Conservation (phyloP, 2,888 invertebrate species). For the Caenorhabditis zanzibari region DNA sequence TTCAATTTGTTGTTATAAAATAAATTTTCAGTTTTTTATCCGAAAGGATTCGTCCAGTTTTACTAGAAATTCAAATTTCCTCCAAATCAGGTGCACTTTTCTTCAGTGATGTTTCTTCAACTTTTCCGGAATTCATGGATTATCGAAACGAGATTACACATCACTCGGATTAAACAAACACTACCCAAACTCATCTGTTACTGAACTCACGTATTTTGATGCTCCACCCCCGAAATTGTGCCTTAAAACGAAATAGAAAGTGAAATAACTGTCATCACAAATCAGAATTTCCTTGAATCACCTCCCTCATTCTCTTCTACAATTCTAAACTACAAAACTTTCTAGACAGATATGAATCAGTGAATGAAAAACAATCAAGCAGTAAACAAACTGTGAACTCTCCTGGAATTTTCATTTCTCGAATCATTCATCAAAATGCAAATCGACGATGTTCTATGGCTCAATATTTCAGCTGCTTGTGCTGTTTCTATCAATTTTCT, state of each 20-base stretch:
- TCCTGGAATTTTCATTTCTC: not conserved
- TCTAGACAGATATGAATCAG: slow-evolving; percentile 21
- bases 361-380: not conserved
- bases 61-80: too few species aligned
- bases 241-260: not conserved
- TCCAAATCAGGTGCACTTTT: not conserved
- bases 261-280: not conserved
- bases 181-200: not conserved
- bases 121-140: not conserved
- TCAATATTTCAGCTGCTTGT: slow-evolving; percentile 34
- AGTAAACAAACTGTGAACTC: not conserved
- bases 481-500: slow-evolving; percentile 47
- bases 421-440: not conserved
- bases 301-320: not conserved
- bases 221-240: not conserved
- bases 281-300: slow-evolving; percentile 25
- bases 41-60: not conserved
- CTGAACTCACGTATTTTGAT: not conserved
- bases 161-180: not conserved
- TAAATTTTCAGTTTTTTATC: not conserved
- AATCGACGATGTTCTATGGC: slow-evolving; percentile 35
- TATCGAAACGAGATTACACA: slow-evolving; percentile 3
- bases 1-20: not conserved
- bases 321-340: slow-evolving; percentile 17
- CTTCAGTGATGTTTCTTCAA: not conserved